Percentiles rank a stretch among this genome's conserved stretches.
phyloP scores from a whole-genome alignment of 1,140 invertebrate species.

The Nephila pilipes region DNA sequence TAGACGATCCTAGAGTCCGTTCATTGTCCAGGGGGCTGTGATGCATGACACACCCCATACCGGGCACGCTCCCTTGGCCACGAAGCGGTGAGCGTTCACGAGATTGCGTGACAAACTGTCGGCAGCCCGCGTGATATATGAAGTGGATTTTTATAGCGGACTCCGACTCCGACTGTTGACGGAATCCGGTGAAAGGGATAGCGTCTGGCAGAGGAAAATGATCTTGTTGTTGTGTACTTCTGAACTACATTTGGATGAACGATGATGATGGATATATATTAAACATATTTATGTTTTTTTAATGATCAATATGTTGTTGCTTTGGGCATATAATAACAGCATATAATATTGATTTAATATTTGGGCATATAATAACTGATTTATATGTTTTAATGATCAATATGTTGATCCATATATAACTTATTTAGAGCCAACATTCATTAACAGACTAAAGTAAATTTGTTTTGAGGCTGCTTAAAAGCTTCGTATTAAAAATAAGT shows the following conservation, averaged over 20 bases:
- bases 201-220: not conserved
- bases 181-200: not conserved
- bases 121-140: conserved; percentile 68
- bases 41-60: conserved; percentile 41
- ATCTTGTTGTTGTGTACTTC: not conserved
- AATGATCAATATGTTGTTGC: too few relatives aligned
- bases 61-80: conserved; percentile 33
- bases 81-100: conserved; percentile 74
- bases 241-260: not conserved
- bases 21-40: conserved; percentile 65
- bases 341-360: too few relatives aligned
- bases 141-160: conserved; percentile 28
- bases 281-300: too few relatives aligned
- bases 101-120: conserved; percentile 73
- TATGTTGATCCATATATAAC: too few relatives aligned
- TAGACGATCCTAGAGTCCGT: conserved; percentile 52
- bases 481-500: too few relatives aligned
- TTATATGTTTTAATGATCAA: too few relatives aligned
- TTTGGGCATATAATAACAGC: too few relatives aligned
- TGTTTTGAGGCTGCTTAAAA: too few relatives aligned
- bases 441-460: too few relatives aligned
- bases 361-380: too few relatives aligned
- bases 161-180: not conserved
- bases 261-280: not conserved
- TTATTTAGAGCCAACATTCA: too few relatives aligned